These are phyloP conservation scores for Polietes domitor DNA, from an alignment of 2,888 invertebrate genomes.

Conservation along the genomic window DNA sequence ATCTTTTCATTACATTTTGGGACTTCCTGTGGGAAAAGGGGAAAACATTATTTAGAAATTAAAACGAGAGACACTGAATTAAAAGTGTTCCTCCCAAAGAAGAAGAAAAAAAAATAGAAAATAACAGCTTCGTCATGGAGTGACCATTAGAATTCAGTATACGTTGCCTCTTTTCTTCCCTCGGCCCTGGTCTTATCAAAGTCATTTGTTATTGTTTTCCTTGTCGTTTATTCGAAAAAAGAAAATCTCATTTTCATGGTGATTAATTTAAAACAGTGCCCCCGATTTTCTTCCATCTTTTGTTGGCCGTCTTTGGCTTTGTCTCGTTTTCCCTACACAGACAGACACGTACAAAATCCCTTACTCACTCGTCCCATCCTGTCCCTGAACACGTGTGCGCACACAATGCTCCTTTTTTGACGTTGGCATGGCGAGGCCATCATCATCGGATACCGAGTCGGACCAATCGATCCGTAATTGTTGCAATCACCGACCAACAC, in stretches of 20 bases:
- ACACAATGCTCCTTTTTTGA: conserved; percentile 69
- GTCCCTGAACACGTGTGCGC: conserved; percentile 77
- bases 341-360: neutral
- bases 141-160: neutral
- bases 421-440: neutral
- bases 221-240: neutral
- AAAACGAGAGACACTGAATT: neutral
- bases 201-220: conserved; percentile 21
- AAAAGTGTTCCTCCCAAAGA: neutral
- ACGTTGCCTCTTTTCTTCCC: neutral
- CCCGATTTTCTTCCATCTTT: conserved; percentile 39
- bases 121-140: neutral
- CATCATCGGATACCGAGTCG: neutral
- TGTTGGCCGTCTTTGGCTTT: neutral
- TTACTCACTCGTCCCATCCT: conserved; percentile 40
- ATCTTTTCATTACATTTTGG: neutral
- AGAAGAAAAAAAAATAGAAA: neutral
- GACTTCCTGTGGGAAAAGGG: conserved; percentile 12
- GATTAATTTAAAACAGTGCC: conserved; percentile 53
- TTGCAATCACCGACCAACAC: conserved; percentile 25
- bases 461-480: conserved; percentile 31
- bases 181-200: neutral
- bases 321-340: neutral
- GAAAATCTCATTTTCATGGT: conserved; percentile 50
- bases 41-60: neutral